Conservation (phyloP, 2,113 vertebrate genomes). For the Sarotherodon lohbergeri region DNA sequence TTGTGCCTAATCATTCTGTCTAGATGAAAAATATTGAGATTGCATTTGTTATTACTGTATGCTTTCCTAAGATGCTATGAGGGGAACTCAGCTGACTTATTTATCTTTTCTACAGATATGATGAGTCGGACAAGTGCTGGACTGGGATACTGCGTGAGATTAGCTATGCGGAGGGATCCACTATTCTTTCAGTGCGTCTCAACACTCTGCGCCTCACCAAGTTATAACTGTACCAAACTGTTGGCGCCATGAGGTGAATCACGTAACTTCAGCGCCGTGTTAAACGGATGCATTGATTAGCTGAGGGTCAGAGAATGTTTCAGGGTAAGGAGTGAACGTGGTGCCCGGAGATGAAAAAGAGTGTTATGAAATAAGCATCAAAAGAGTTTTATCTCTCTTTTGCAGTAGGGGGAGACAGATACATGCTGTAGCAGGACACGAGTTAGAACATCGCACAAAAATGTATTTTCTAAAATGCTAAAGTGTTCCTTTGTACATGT, state of each 20-base stretch:
- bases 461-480: neutral
- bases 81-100: neutral
- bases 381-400: neutral
- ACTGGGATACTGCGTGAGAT: conserved; percentile 90
- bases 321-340: neutral
- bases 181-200: conserved; percentile 82
- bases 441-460: neutral
- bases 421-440: neutral
- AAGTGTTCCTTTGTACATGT: conserved; percentile 28
- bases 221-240: conserved; percentile 69
- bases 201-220: conserved; percentile 89
- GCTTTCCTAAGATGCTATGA: neutral
- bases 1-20: neutral
- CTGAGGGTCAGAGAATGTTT: neutral
- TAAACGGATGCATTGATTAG: neutral
- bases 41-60: neutral
- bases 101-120: conserved; percentile 55
- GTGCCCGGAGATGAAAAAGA: neutral
- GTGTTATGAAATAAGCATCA: neutral
- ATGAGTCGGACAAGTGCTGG: conserved; percentile 85
- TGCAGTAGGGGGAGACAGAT: conserved; percentile 47
- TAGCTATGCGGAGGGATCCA: conserved; percentile 81
- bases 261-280: neutral
- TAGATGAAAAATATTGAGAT: neutral
- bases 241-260: neutral